A percentile compares a stretch with the other conserved stretches of the same genome.
Evolutionary conservation across 2,888 invertebrate species (phyloP).

Genomic region (Gerris lacustris): DNA sequence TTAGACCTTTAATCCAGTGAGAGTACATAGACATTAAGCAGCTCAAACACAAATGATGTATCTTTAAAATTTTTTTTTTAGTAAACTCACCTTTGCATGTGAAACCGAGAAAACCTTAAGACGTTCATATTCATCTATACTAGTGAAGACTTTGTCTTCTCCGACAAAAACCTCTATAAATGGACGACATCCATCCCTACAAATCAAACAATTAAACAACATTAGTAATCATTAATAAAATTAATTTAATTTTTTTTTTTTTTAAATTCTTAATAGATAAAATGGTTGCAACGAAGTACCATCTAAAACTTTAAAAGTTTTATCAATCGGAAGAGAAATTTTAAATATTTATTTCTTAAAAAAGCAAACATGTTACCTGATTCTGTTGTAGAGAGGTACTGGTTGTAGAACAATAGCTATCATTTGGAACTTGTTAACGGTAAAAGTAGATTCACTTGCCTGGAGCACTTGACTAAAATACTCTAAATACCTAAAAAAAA

Average conservation of each 20-base stretch:
- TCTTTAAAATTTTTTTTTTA: too few relatives aligned
- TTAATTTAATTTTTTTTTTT: neutral
- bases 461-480: constrained; percentile 69
- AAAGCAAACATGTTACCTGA: constrained; percentile 44
- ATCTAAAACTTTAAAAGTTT: too few relatives aligned
- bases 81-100: constrained; percentile 51
- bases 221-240: neutral
- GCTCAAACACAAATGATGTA: too few relatives aligned
- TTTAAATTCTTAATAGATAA: too few relatives aligned
- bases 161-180: constrained; percentile 85
- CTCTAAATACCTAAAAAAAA: constrained; percentile 56
- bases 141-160: constrained; percentile 66
- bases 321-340: too few relatives aligned
- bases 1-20: too few relatives aligned
- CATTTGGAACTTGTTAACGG: constrained; percentile 70
- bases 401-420: constrained; percentile 72
- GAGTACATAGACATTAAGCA: too few relatives aligned
- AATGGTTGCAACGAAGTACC: too few relatives aligned
- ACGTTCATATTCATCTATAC: constrained; percentile 79
- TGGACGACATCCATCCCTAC: constrained; percentile 82
- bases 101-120: constrained; percentile 61
- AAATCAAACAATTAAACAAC: constrained; percentile 29
- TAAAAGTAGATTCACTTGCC: constrained; percentile 59
- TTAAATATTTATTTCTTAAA: too few relatives aligned
- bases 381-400: constrained; percentile 84